Evolutionary conservation across 1,140 invertebrate species (phyloP), one percentile per base, ranked within the genome.

Genomic region (Diorhabda sublineata): DNA sequence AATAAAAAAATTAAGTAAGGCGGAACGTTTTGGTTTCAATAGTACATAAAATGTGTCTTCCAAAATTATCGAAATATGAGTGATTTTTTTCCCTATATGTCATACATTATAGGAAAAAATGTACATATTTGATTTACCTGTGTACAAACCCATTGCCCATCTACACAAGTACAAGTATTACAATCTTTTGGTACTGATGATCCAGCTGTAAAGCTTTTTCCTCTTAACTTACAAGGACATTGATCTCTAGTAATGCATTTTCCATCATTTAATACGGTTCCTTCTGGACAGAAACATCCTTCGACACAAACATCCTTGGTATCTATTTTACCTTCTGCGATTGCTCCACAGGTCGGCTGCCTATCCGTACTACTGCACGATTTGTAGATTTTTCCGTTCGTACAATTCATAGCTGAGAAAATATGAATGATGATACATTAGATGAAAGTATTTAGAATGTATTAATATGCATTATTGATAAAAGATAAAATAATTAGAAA

Each of bases 271-370:
- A 92, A 81, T 2, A 93, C 85, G 0, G 87, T 88, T 1, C 90
- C 91, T 9, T 84, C 78, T 0, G 92, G 92, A 82, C 94, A 97
- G 81, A 91, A 94, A 78, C 94, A 97, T 4, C 94, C 94, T 77
- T 95, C 93, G 44, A 91, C 88, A 76, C 94, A 96, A 8, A 82
- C 80, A 0, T 72, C 70, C 9, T 72, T 73, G n/a, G 80, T 73
- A 57, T 82, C 80, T 9, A 78, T 74, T 3, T 71, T 43, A 3
- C 72, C 67, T 5, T 77, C 69, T 0, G 77, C 69, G 2, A 81
- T 80, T 42, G 80, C 79, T 3, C 81, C 80, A 65, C 84, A 84
- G 60, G 80, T 81, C 3, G 81, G 76, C 72, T 71, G 82, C 45
- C 57, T 88, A 11, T 79, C 80, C 64, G 83, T 81, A 0, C 87